Evolutionary conservation across 2,888 invertebrate species (phyloP).

Genomic region (Yponomeuta sedellus): DNA sequence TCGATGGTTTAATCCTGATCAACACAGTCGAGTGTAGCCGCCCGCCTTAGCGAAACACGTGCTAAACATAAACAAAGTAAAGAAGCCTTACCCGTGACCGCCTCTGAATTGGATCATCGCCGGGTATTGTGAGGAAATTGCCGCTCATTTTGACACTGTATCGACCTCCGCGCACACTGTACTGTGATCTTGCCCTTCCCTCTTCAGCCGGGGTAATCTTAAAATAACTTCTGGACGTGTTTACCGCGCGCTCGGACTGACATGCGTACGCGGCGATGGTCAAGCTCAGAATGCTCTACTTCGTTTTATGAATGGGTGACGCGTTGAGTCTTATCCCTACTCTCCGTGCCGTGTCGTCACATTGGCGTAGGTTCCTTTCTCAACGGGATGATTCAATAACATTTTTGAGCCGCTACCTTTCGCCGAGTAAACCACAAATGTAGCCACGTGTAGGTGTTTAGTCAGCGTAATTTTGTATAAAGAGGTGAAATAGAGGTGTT

Average conservation of each 20-base stretch:
- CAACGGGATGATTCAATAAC: constrained; percentile 10
- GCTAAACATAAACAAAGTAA: constrained; percentile 7
- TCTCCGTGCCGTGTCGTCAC: constrained; percentile 40
- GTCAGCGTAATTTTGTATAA: constrained; percentile 34
- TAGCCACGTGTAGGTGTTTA: background rate
- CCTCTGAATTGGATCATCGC: constrained; percentile 56
- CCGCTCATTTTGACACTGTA: constrained; percentile 62
- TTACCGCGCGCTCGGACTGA: constrained; percentile 34
- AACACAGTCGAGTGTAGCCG: background rate
- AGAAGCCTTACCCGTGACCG: constrained; percentile 61
- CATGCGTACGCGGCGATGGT: constrained; percentile 54
- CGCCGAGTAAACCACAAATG: background rate
- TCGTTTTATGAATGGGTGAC: constrained; percentile 70
- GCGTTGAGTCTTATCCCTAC: constrained; percentile 53
- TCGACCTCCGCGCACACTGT: constrained; percentile 2
- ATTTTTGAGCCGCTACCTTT: constrained; percentile 1
- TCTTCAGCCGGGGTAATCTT: constrained; percentile 20
- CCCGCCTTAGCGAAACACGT: background rate
- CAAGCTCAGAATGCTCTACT: constrained; percentile 47
- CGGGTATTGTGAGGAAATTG: constrained; percentile 67
- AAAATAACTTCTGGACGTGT: constrained; percentile 22
- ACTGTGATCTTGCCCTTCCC: constrained; percentile 28
- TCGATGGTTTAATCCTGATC: background rate
- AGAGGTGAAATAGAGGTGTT: constrained; percentile 33
- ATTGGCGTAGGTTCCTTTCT: constrained; percentile 7